Evolutionary conservation across 2,888 invertebrate species (phyloP).

Genomic region (Aleiodes leptofemur): DNA sequence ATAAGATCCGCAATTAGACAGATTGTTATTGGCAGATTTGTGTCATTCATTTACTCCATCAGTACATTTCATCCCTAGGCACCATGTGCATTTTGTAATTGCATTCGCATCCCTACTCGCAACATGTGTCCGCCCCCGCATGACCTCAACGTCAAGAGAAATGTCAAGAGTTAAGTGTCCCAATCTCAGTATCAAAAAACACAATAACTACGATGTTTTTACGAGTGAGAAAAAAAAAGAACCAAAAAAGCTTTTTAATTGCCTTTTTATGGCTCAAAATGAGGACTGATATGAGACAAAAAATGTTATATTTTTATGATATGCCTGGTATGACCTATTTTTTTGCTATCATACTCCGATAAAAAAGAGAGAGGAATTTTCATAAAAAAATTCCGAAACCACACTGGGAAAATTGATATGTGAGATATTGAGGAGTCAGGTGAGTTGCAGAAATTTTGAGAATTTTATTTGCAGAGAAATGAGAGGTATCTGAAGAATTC

Average conservation of each 20-base stretch:
- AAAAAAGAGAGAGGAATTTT: no score
- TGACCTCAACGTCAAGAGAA: constrained; percentile 7
- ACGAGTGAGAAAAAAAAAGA: neutral
- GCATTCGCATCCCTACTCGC: neutral
- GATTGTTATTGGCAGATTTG: neutral
- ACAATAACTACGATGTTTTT: neutral
- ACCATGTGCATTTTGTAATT: neutral
- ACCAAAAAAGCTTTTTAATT: neutral
- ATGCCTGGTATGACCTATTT: no score
- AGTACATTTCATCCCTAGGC: neutral
- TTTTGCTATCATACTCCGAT: no score
- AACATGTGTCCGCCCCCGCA: neutral
- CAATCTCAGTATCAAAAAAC: constrained; percentile 3
- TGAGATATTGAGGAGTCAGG: no score
- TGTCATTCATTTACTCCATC: neutral
- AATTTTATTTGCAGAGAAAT: no score
- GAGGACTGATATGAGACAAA: no score
- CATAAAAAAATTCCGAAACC: no score
- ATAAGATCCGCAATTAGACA: neutral
- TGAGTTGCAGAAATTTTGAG: no score
- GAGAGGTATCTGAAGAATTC: no score
- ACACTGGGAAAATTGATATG: no score
- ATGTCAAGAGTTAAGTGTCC: neutral
- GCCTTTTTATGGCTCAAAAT: no score
- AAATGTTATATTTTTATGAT: no score